A percentile compares a stretch with the other conserved stretches of the same genome.
phyloP scores from a whole-genome alignment of 2,888 invertebrate genomes.

The Caenorhabditis sp. region DNA sequence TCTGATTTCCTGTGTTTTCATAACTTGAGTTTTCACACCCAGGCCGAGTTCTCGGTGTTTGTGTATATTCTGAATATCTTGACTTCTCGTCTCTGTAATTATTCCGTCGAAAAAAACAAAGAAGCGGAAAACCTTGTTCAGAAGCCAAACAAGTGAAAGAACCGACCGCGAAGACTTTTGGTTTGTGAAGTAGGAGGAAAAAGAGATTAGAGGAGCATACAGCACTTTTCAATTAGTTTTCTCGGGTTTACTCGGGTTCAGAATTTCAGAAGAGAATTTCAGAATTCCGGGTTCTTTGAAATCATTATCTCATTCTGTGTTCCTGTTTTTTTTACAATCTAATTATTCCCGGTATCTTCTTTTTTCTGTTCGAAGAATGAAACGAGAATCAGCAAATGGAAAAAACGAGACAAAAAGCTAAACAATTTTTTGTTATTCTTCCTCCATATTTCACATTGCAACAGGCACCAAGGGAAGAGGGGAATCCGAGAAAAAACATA shows the following conservation, averaged over 20 bases:
- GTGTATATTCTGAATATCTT: constrained; percentile 6
- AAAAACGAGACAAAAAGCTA: constrained; percentile 7
- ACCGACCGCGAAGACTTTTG: constrained; percentile 14
- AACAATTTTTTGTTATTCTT: constrained; percentile 31
- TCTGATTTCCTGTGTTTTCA: constrained; percentile 4
- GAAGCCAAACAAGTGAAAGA: constrained; percentile 17
- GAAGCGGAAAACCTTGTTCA: constrained; percentile 10
- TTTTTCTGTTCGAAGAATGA: constrained; percentile 2
- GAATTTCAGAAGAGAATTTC: no score
- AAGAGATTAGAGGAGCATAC: constrained; percentile 7
- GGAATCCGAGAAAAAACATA: constrained; percentile 26
- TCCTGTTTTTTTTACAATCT: constrained; percentile 4
- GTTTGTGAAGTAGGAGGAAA: constrained; percentile 3
- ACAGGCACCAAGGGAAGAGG: neutral
- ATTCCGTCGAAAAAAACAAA: constrained; percentile 20
- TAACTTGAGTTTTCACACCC: constrained; percentile 15
- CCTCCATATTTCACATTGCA: neutral
- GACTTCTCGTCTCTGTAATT: constrained; percentile 33
- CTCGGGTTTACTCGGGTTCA: neutral
- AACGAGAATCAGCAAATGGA: constrained; percentile 8
- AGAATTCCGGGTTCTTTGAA: neutral
- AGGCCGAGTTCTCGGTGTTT: neutral
- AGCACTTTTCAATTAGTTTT: constrained; percentile 15
- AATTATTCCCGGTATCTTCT: constrained; percentile 32
- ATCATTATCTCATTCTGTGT: neutral